Percentiles rank a stretch among this genome's conserved stretches.
Conservation (phyloP, 2,113 vertebrate species). For the Synchiropus splendidus region DNA sequence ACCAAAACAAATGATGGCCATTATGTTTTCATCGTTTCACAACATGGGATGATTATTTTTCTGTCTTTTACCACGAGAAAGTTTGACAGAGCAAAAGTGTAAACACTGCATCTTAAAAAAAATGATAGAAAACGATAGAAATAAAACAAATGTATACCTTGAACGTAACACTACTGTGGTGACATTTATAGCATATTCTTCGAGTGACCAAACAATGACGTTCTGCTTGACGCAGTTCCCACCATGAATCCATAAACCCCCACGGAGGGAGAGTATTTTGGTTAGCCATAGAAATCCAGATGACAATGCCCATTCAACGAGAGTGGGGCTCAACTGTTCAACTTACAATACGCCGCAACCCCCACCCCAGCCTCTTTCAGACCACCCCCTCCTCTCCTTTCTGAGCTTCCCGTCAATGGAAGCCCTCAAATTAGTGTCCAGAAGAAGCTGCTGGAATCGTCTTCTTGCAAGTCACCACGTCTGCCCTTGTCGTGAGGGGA, state of each 20-base stretch:
- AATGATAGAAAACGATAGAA: no score
- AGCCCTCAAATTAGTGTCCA: slow-evolving; percentile 35
- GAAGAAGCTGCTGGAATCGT: slow-evolving; percentile 40
- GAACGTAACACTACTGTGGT: no score
- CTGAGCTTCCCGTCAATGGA: slow-evolving; percentile 34
- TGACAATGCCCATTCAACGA: slow-evolving; percentile 64
- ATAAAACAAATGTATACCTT: no score
- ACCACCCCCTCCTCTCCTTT: slow-evolving; percentile 13
- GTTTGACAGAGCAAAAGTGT: no score
- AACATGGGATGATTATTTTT: no score
- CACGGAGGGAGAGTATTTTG: slow-evolving; percentile 60
- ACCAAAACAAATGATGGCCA: no score
- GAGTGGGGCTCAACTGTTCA: slow-evolving; percentile 57
- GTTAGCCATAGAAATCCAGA: slow-evolving; percentile 64
- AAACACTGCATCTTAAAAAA: no score
- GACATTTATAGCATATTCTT: slow-evolving; percentile 34
- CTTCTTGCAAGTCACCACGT: slow-evolving; percentile 41
- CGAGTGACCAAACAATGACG: slow-evolving; percentile 4
- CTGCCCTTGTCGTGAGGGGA: not conserved
- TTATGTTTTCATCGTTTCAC: no score
- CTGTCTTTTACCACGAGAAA: no score
- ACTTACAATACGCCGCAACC: slow-evolving; percentile 47
- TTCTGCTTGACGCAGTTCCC: slow-evolving; percentile 24
- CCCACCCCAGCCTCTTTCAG: slow-evolving; percentile 17
- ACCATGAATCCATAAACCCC: slow-evolving; percentile 46